phyloP scores from a whole-genome alignment of 1,140 invertebrate genomes.

The Steinernema feltiae region DNA sequence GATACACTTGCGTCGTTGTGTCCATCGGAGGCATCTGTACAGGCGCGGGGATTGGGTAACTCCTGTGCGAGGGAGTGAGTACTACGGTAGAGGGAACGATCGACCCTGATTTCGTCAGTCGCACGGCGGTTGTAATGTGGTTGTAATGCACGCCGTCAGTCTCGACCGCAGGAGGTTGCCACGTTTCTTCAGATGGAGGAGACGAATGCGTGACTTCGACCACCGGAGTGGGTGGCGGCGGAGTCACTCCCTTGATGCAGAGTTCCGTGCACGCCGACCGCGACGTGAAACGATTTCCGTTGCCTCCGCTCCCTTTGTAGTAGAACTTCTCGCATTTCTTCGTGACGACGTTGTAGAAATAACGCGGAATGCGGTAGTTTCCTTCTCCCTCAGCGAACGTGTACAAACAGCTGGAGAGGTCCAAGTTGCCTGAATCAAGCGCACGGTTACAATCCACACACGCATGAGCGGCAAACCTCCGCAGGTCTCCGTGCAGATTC shows the following conservation, averaged over 20 bases:
- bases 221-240: constrained; percentile 3
- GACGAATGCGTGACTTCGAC: not conserved
- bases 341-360: constrained; percentile 31
- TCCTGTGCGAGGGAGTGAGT: not conserved
- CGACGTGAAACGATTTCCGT: constrained; percentile 32
- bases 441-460: not conserved
- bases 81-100: not conserved
- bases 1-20: not conserved
- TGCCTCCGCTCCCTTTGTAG: constrained; percentile 32
- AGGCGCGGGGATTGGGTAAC: not conserved
- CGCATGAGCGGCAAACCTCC: constrained; percentile 17
- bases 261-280: constrained; percentile 28
- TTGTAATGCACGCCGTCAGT: not conserved
- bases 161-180: too few species aligned
- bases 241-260: constrained; percentile 25
- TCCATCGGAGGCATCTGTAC: not conserved
- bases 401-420: constrained; percentile 22
- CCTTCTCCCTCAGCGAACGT: constrained; percentile 15
- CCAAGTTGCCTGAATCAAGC: constrained; percentile 21
- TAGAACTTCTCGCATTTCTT: constrained; percentile 36
- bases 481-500: constrained; percentile 24
- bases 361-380: constrained; percentile 26
- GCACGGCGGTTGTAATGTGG: not conserved
- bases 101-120: not conserved
- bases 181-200: not conserved